Evolutionary conservation across 2,888 invertebrate genomes (phyloP).

Genomic region (Anorthoa munda): DNA sequence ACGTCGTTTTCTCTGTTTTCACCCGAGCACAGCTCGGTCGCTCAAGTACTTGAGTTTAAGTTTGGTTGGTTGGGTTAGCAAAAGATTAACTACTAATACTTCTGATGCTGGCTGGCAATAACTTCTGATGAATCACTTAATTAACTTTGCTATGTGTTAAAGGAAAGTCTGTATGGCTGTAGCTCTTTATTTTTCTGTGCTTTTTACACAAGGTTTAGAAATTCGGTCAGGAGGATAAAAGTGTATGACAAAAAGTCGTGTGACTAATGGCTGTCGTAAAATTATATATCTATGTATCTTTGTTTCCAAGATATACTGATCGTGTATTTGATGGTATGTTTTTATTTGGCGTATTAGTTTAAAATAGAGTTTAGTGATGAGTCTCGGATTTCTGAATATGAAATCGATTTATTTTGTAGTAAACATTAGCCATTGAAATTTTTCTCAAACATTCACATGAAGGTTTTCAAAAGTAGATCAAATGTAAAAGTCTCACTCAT

Average conservation of each 20-base stretch:
- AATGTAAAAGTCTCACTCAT: background rate
- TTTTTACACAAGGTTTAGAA: background rate
- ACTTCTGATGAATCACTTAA: background rate
- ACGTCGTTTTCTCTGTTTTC: too few species aligned
- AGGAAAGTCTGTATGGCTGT: background rate
- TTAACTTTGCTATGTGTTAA: background rate
- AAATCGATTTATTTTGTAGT: background rate
- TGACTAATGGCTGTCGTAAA: background rate
- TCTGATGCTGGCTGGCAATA: too few species aligned
- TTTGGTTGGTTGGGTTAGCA: background rate
- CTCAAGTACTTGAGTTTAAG: too few species aligned
- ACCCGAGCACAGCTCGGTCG: too few species aligned
- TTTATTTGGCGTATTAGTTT: too few species aligned
- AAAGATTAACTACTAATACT: background rate
- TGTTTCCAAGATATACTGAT: background rate
- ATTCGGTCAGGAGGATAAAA: background rate
- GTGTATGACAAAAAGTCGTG: background rate
- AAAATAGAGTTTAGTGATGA: background rate
- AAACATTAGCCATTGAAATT: background rate
- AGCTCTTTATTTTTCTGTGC: background rate
- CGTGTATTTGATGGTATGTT: background rate
- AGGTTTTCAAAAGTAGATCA: background rate
- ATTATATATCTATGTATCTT: background rate
- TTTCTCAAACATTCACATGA: background rate
- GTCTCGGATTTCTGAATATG: background rate